Evolutionary conservation across 2,888 invertebrate species (phyloP), one percentile per base, ranked within the genome.

Genomic region (Chymomyza procnemis): DNA sequence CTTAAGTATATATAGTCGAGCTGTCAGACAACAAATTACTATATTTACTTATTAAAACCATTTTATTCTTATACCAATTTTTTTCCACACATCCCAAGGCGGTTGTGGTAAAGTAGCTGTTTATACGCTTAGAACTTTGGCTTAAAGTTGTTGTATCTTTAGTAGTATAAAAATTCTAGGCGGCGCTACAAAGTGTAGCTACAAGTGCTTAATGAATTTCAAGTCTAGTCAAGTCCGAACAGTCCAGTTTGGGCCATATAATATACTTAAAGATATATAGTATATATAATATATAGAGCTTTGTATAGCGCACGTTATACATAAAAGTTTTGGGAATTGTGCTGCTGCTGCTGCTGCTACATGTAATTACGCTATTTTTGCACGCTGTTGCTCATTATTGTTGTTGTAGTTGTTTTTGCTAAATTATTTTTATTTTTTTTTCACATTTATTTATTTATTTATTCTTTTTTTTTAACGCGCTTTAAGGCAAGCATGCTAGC

Each of bases 351-450:
- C n/a, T 57, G 12, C 22, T 26, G 34, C 54, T 56, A 9, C n/a
- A 56, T 56, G 30, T 56, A 56, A 56, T 56, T 56, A 56, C 21
- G 56, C 26, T 56, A 14, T 56, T 56, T 56, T 56, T 56, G 56
- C 56, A 30, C 56, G 21, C 54, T 21, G 54, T 21, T 54, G 54
- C 19, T 54, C 54, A 21, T 19, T 54, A 21, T 54, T 54, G 26
- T 26, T 26, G 26, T 26, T 26, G 26, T 26, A 26, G 26, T 26
- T 47, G 14, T n/a, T 16, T n/a, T n/a, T 16, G 47, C 16, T 16
- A n/a, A 14, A 14, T 47, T 47, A 14, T 47, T 47, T 16, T 47
- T 47, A 14, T 47, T 47, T 16, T 47, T 47, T 47, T 47, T n/a
- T n/a, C n/a, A 16, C 26, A 26, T 26, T 26, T 26, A 26, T 26